These are phyloP conservation scores for Synergus gifuensis DNA, from an alignment of 2,888 invertebrate species.

Conservation along the genomic window DNA sequence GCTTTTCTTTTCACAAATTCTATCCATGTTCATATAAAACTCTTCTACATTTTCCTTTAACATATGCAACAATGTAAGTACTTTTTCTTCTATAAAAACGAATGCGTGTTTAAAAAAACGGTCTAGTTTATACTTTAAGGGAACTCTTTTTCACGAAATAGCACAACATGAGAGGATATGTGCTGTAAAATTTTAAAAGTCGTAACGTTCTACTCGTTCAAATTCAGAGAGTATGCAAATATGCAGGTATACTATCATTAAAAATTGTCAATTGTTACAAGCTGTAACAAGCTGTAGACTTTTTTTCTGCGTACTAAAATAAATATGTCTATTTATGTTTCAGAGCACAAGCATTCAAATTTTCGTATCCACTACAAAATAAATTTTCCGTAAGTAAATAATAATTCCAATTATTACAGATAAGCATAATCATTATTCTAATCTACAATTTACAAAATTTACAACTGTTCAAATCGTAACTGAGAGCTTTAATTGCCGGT, in stretches of 20 bases:
- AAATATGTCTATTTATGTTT: no score
- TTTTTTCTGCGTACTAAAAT: no score
- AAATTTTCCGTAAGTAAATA: no score
- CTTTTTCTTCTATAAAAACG: neutral
- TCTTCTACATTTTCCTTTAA: neutral
- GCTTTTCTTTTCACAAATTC: neutral
- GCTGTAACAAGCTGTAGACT: no score
- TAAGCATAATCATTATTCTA: no score
- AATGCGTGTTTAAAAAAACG: neutral
- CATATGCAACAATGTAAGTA: neutral
- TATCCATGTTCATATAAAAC: neutral
- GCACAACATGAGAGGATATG: neutral
- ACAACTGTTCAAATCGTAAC: no score
- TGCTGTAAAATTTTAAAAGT: neutral
- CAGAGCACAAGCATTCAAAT: no score
- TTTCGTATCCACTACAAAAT: no score
- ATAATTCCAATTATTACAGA: no score
- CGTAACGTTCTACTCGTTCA: neutral
- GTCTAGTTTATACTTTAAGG: neutral
- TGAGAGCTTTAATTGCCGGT: neutral
- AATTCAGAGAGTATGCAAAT: slow-evolving; percentile 5
- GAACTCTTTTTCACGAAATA: neutral
- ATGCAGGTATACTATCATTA: neutral
- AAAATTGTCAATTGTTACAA: neutral
- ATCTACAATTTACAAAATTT: no score